Evolutionary conservation across 2,888 invertebrate genomes (phyloP).

Genomic region (Acanthosepion pharaonis): DNA sequence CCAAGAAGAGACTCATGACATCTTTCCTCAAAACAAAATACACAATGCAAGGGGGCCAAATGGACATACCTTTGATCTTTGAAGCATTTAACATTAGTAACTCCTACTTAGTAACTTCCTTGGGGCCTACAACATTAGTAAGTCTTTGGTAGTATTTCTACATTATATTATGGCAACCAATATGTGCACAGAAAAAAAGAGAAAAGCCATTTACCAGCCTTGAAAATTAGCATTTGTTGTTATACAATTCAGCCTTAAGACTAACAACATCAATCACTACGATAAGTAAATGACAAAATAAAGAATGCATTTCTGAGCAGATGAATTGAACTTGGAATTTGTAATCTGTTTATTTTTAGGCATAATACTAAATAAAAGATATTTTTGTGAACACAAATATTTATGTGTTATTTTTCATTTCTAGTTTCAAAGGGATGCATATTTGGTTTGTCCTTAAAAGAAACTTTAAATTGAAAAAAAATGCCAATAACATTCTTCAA

Average conservation of each 20-base stretch:
- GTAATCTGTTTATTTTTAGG: background rate
- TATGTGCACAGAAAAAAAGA: background rate
- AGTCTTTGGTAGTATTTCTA: background rate
- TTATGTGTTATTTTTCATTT: background rate
- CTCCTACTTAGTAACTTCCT: background rate
- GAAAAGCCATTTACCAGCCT: background rate
- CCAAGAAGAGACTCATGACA: too few relatives aligned
- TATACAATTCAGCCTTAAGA: background rate
- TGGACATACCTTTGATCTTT: background rate
- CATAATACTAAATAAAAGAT: background rate
- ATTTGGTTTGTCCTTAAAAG: background rate
- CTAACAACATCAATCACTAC: background rate
- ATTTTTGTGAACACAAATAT: background rate
- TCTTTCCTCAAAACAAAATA: too few relatives aligned
- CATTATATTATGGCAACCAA: background rate
- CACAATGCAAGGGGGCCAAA: background rate
- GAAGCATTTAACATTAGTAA: background rate
- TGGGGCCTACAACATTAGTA: background rate
- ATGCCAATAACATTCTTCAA: background rate
- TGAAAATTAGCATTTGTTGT: background rate
- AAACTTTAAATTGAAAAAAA: background rate
- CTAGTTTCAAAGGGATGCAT: background rate
- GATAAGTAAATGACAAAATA: background rate
- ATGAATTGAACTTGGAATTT: background rate
- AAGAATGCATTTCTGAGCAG: too few relatives aligned